Percentiles rank a stretch among this genome's conserved stretches.
These are phyloP conservation scores for Dinoponera quadriceps DNA, from an alignment of 1,140 invertebrate species.

Conservation along the genomic window DNA sequence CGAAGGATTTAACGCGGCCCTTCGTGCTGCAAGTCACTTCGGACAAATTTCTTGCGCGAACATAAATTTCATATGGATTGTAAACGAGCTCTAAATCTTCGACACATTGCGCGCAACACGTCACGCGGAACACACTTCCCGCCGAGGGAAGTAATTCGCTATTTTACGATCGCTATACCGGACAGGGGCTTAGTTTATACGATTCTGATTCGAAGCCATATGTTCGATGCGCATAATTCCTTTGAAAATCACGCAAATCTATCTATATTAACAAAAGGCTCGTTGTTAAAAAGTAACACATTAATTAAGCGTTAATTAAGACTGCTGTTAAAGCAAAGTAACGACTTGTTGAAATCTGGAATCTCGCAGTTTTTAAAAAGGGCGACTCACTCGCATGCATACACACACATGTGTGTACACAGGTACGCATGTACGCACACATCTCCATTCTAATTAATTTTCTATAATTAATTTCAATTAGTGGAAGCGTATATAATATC, in stretches of 20 bases:
- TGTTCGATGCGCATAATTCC: constrained; percentile 1
- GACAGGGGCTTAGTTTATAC: not conserved
- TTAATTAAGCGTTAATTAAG: not conserved
- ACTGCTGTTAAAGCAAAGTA: constrained; percentile 18
- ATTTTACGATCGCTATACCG: not conserved
- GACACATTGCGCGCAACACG: not conserved
- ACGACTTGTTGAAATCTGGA: constrained; percentile 16
- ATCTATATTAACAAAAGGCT: constrained; percentile 1
- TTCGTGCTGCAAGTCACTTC: constrained; percentile 49
- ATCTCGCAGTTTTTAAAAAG: no score
- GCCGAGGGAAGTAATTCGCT: not conserved
- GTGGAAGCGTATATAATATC: not conserved
- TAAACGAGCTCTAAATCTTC: constrained; percentile 25
- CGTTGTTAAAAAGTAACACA: not conserved
- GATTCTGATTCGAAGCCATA: constrained; percentile 5
- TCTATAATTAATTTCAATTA: constrained; percentile 36
- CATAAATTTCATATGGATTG: constrained; percentile 30
- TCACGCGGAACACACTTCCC: not conserved
- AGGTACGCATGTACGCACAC: no score
- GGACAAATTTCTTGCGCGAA: constrained; percentile 55
- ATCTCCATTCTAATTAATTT: constrained; percentile 1
- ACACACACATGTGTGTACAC: no score
- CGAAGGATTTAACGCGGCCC: not conserved
- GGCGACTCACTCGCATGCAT: no score
- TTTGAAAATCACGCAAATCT: not conserved